These are phyloP conservation scores for Cinclus mexicanus DNA, from an alignment of 2,113 vertebrate species.

Conservation along the genomic window DNA sequence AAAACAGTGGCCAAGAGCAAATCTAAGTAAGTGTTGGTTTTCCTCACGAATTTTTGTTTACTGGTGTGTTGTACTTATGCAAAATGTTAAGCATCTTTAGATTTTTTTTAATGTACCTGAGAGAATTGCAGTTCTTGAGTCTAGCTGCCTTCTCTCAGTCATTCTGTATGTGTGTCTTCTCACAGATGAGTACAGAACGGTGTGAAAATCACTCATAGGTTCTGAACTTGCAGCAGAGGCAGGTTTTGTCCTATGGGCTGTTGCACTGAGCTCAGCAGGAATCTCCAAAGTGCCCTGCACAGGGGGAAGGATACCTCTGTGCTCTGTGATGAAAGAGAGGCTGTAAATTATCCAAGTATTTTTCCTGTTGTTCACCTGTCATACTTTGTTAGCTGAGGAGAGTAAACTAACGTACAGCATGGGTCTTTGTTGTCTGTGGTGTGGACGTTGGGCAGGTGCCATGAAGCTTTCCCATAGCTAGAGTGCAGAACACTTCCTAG, in stretches of 20 bases:
- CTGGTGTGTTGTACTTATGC: neutral
- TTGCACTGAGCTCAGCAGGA: rapidly evolving
- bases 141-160: neutral
- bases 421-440: neutral
- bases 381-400: neutral
- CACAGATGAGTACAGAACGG: neutral
- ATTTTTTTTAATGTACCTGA: neutral
- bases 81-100: neutral
- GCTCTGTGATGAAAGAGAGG: neutral
- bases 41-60: neutral
- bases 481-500: neutral
- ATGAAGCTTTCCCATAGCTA: neutral
- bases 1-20: slow-evolving; percentile 76
- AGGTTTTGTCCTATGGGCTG: neutral
- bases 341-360: neutral
- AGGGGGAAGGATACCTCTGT: neutral
- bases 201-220: neutral
- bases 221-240: neutral
- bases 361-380: neutral
- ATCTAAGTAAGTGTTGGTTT: slow-evolving; percentile 77
- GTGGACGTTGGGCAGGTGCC: neutral
- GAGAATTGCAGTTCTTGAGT: neutral
- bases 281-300: rapidly evolving
- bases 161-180: neutral
- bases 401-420: neutral